A percentile compares a stretch with the other conserved stretches of the same genome.
phyloP scores from a whole-genome alignment of 1,140 invertebrate species.

The Tenebrio molitor region DNA sequence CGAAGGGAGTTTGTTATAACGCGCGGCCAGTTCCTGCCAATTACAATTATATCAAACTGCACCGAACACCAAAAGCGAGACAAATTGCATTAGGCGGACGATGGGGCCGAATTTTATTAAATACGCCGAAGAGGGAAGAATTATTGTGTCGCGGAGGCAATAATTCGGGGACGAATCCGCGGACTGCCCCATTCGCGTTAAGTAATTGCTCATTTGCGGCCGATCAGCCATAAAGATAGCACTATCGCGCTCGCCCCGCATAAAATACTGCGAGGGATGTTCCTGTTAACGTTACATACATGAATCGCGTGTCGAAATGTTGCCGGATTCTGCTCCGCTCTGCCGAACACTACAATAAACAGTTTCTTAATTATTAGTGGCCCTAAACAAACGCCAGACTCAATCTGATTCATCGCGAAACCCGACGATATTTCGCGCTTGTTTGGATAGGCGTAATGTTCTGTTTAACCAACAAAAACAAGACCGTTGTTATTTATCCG shows the following conservation, averaged over 20 bases:
- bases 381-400: not conserved
- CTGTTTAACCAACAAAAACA: slow-evolving; percentile 17
- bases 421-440: not conserved
- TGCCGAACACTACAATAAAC: not conserved
- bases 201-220: slow-evolving; percentile 50
- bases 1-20: slow-evolving; percentile 45
- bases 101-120: slow-evolving; percentile 13
- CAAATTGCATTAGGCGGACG: slow-evolving; percentile 29
- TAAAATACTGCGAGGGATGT: slow-evolving; percentile 30
- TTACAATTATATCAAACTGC: slow-evolving; percentile 49
- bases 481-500: slow-evolving; percentile 25
- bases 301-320: too few species aligned
- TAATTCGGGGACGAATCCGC: slow-evolving; percentile 10
- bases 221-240: slow-evolving; percentile 42
- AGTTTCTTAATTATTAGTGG: slow-evolving; percentile 18
- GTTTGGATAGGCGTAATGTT: slow-evolving; percentile 8
- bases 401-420: not conserved
- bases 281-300: slow-evolving; percentile 26
- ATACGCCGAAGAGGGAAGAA: slow-evolving; percentile 9
- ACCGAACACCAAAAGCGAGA: slow-evolving; percentile 7
- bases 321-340: too few species aligned
- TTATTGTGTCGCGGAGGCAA: too few species aligned
- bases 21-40: slow-evolving; percentile 44
- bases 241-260: slow-evolving; percentile 30
- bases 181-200: slow-evolving; percentile 42